phyloP scores from a whole-genome alignment of 2,888 invertebrate genomes.

The Eurytoma adleriae region DNA sequence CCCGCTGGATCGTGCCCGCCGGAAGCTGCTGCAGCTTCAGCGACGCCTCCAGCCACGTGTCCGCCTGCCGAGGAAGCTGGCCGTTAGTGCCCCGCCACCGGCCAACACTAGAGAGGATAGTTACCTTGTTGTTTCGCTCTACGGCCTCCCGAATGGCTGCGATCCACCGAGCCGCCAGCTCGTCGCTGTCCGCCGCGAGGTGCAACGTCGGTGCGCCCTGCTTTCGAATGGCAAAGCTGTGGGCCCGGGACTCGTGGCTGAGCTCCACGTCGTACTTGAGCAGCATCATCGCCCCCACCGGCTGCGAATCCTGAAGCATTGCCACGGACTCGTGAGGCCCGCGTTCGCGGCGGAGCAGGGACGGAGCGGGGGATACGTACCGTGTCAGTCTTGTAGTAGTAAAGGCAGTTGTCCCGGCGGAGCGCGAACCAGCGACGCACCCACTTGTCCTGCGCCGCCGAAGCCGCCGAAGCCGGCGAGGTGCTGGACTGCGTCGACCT shows the following conservation, averaged over 20 bases:
- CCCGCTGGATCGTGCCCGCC: slow-evolving; percentile 86
- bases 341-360: no score
- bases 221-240: slow-evolving; percentile 84
- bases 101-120: background rate
- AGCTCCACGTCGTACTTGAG: slow-evolving; percentile 86
- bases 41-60: slow-evolving; percentile 86
- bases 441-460: slow-evolving; percentile 79
- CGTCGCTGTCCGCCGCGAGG: slow-evolving; percentile 88
- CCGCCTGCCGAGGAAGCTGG: slow-evolving; percentile 73
- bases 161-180: slow-evolving; percentile 86
- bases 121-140: slow-evolving; percentile 83
- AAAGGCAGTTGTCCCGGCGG: slow-evolving; percentile 94
- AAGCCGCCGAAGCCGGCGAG: slow-evolving; percentile 65
- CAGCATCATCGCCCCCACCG: slow-evolving; percentile 92
- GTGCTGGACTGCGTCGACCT: slow-evolving; percentile 78
- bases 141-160: slow-evolving; percentile 88
- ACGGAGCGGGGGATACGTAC: slow-evolving; percentile 75
- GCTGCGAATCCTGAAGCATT: slow-evolving; percentile 85
- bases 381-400: slow-evolving; percentile 94
- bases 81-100: background rate
- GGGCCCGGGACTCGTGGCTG: slow-evolving; percentile 82
- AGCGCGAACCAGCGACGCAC: slow-evolving; percentile 93
- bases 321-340: background rate
- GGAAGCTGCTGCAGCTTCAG: slow-evolving; percentile 88
- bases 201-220: slow-evolving; percentile 85